These are phyloP conservation scores for Mustelus asterias DNA, from an alignment of 2,113 vertebrate species.

Conservation along the genomic window DNA sequence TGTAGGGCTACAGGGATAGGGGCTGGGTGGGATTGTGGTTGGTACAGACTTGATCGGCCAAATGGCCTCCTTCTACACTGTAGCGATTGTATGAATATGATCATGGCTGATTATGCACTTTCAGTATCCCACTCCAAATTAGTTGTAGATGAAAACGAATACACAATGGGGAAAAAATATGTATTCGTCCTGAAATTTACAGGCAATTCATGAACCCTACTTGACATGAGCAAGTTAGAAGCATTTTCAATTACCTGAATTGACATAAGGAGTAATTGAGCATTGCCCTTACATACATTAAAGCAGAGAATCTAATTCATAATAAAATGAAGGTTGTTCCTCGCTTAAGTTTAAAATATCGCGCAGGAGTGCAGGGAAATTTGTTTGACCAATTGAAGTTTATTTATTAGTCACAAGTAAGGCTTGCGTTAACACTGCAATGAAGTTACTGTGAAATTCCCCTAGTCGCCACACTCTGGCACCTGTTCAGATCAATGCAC, in stretches of 20 bases:
- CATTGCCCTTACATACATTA: not conserved
- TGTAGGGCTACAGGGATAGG: too few species aligned
- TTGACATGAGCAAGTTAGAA: not conserved
- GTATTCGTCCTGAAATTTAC: not conserved
- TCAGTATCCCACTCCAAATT: not conserved
- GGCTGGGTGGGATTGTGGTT: too few species aligned
- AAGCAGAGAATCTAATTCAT: not conserved
- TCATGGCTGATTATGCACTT: too few species aligned
- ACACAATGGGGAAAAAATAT: not conserved
- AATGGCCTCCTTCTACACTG: too few species aligned
- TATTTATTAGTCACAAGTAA: too few species aligned
- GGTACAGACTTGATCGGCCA: too few species aligned
- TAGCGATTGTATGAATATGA: too few species aligned
- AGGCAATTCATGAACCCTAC: not conserved
- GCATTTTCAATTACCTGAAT: not conserved
- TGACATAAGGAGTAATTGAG: not conserved
- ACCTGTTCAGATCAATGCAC: too few species aligned
- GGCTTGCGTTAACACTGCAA: too few species aligned
- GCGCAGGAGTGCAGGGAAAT: not conserved
- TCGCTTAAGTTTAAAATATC: not conserved
- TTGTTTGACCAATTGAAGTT: too few species aligned
- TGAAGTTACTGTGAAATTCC: too few species aligned
- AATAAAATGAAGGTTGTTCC: not conserved
- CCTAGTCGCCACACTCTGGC: too few species aligned
- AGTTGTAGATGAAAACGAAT: not conserved